phyloP scores from a whole-genome alignment of 2,113 vertebrate species.

The Sinocyclocheilus anophthalmus region DNA sequence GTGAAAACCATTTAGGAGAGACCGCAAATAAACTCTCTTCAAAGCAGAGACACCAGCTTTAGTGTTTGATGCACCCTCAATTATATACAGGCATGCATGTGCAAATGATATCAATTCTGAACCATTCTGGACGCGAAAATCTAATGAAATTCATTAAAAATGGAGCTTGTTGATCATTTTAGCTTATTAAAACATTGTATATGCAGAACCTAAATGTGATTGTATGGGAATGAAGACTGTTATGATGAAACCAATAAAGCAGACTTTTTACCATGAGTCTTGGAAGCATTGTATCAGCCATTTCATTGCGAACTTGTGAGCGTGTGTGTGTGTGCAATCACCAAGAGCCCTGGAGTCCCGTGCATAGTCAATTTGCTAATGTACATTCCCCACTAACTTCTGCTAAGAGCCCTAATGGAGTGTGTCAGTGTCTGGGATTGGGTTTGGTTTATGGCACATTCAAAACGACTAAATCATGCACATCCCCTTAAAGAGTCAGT shows the following conservation, averaged over 20 bases:
- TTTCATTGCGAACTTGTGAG: background rate
- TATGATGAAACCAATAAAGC: conserved; percentile 56
- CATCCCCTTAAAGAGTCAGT: background rate
- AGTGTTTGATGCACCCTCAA: conserved; percentile 13
- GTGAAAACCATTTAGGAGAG: background rate
- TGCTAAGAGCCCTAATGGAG: conserved; percentile 28
- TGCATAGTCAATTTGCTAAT: background rate
- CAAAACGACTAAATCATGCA: background rate
- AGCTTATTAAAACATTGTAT: conserved; percentile 42
- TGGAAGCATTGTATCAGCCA: background rate
- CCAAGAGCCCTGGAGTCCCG: background rate
- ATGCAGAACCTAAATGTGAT: conserved; percentile 45
- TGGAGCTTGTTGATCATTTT: conserved; percentile 4
- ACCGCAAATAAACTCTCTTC: background rate
- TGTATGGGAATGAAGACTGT: conserved; percentile 57
- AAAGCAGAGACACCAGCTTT: conserved; percentile 23
- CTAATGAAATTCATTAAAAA: background rate
- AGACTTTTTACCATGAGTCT: conserved; percentile 26
- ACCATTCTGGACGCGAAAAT: background rate
- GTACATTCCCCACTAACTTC: background rate
- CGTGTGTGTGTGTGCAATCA: background rate
- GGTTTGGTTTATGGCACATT: background rate
- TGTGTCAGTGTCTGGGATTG: background rate
- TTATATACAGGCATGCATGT: conserved; percentile 17
- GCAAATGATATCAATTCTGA: background rate